These are phyloP conservation scores for Drosophila hamatofila DNA, from an alignment of 2,888 invertebrate genomes.

Conservation along the genomic window DNA sequence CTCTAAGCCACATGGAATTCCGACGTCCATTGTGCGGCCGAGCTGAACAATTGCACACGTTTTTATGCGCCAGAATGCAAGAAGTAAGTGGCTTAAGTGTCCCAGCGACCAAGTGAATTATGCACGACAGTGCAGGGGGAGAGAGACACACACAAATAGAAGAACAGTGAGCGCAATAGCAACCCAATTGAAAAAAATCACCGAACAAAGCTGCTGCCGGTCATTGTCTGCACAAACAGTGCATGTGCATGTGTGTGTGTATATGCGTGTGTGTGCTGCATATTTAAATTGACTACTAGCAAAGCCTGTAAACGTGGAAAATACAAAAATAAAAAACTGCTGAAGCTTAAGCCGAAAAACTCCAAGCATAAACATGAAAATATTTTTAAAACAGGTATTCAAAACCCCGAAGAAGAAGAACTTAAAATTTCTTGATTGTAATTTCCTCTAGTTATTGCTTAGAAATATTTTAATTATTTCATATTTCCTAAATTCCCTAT, in stretches of 20 bases:
- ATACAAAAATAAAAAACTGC: constrained; percentile 1
- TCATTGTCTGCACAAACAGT: constrained; percentile 38
- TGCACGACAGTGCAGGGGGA: constrained; percentile 8
- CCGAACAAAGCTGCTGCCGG: constrained; percentile 35
- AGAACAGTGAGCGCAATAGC: not conserved
- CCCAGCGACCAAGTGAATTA: constrained; percentile 68
- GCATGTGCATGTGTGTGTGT: constrained; percentile 3
- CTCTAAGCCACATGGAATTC: constrained; percentile 72
- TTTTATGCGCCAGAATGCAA: constrained; percentile 71
- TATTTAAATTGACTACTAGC: constrained; percentile 32
- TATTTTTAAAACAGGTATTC: constrained; percentile 49
- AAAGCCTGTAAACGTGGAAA: constrained; percentile 30
- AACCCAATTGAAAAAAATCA: constrained; percentile 35
- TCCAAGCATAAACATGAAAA: constrained; percentile 25
- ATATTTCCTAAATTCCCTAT: too few relatives aligned
- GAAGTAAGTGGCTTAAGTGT: constrained; percentile 74
- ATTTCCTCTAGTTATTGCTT: not conserved
- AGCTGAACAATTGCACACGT: constrained; percentile 74
- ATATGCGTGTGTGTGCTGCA: constrained; percentile 24
- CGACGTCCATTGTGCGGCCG: constrained; percentile 67
- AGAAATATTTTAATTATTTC: not conserved
- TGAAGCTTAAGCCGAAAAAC: constrained; percentile 12
- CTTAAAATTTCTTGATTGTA: not conserved
- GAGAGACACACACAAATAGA: not conserved
- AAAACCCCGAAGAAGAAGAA: not conserved